Evolutionary conservation across 2,888 invertebrate genomes (phyloP).

Genomic region (Drymonia ruficornis): DNA sequence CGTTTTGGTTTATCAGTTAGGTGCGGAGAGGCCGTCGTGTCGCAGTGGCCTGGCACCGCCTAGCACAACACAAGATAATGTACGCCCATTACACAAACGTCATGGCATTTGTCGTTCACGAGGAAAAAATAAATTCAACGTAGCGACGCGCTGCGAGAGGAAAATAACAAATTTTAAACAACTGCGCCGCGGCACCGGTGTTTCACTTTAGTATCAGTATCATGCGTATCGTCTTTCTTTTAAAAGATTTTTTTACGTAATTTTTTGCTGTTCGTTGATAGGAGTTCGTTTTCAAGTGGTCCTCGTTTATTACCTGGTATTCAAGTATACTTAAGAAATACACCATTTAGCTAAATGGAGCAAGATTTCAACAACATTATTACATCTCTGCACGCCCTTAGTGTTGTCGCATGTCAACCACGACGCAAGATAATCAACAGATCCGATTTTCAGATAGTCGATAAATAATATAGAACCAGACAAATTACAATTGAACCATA

Average conservation of each 20-base stretch:
- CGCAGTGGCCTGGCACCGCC: slow-evolving; percentile 65
- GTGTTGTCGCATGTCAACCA: neutral
- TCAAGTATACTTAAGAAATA: neutral
- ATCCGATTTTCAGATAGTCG: neutral
- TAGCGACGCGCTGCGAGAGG: neutral
- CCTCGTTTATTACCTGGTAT: neutral
- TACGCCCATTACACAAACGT: slow-evolving; percentile 59
- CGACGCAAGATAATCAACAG: neutral
- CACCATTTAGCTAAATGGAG: neutral
- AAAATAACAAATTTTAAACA: neutral
- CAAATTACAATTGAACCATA: no score
- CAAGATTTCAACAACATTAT: neutral
- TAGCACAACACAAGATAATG: slow-evolving; percentile 66
- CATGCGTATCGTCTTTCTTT: neutral
- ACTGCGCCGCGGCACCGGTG: neutral
- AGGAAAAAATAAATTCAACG: slow-evolving; percentile 26
- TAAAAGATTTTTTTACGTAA: neutral
- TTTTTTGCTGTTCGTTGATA: neutral
- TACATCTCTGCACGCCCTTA: neutral
- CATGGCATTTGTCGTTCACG: slow-evolving; percentile 32
- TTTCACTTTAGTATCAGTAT: neutral
- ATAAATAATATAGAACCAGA: neutral
- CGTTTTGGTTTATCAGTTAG: slow-evolving; percentile 63
- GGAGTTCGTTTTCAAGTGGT: neutral
- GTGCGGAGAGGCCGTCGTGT: slow-evolving; percentile 61